Base-by-base conservation (phyloP, 2,888 invertebrate genomes). In the Nematopogon swammerdamellus region DNA sequence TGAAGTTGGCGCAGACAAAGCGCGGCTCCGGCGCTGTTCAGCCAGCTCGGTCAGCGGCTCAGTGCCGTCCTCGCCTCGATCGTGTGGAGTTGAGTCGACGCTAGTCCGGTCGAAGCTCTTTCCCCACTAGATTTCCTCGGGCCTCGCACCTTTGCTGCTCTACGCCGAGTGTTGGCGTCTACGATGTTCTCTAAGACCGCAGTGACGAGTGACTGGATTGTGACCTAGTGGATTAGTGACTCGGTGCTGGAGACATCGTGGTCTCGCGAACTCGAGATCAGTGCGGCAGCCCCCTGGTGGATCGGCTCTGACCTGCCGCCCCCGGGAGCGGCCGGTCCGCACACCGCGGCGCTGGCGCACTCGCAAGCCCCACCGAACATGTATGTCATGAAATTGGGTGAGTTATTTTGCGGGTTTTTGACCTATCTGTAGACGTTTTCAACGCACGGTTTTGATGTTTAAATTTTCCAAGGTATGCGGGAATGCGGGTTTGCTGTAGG, bases 351-450 rank as follows among this genome's bases (percentile, higher is more conserved):
- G 5, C 25, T 25, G 25, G 25, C 25, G 8, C 36, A 36, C 25
- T 25, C 25, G 14, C 36, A 75, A 70, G 76, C 77, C 74, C 76
- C 77, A 68, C 77, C 71, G 74, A 77, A 76, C 68, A 80, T 80
- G 80, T 80, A 79, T 75, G 80, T 79, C 75, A 76, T 80, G 59
- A 80, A 80, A 75, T 72, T 80, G 74, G 80, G 80, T 80, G 71
- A 77, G 80, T n/a, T n/a, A n/a, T n/a, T n/a, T n/a, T n/a, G n/a
- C n/a, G n/a, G n/a, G n/a, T n/a, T n/a, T n/a, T n/a, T n/a, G n/a
- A n/a, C n/a, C n/a, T n/a, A n/a, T n/a, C n/a, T n/a, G n/a, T n/a
- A n/a, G n/a, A n/a, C n/a, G n/a, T n/a, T n/a, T n/a, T n/a, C n/a
- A n/a, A n/a, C n/a, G n/a, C n/a, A n/a, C n/a, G n/a, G n/a, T n/a